These are phyloP conservation scores for Tachycineta bicolor DNA, from an alignment of 2,113 vertebrate genomes.

Conservation along the genomic window DNA sequence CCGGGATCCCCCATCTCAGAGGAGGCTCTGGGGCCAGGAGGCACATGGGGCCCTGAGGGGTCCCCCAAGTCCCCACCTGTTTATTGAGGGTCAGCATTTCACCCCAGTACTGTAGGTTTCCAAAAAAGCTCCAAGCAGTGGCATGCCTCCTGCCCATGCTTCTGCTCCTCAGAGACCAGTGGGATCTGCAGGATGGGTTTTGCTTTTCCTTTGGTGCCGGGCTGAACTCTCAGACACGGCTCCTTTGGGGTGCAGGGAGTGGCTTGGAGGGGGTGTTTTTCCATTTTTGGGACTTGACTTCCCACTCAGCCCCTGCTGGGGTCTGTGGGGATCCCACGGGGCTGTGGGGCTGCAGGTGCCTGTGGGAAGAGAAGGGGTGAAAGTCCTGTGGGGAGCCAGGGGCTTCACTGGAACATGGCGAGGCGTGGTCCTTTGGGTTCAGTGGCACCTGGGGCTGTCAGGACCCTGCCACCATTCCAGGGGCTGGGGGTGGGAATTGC, in stretches of 20 bases:
- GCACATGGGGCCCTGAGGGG: rapidly evolving
- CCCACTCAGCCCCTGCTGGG: background rate
- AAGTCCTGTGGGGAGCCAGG: rapidly evolving
- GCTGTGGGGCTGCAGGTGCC: background rate
- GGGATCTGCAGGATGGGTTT: background rate
- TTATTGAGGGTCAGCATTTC: background rate
- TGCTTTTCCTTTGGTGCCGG: background rate
- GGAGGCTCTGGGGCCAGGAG: background rate
- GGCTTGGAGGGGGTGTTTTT: rapidly evolving
- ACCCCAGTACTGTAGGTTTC: background rate
- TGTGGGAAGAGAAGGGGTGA: background rate
- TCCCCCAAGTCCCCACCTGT: background rate
- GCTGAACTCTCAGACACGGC: rapidly evolving
- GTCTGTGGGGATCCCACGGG: background rate
- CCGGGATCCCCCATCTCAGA: rapidly evolving
- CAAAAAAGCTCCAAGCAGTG: too few relatives aligned
- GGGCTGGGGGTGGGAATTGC: background rate
- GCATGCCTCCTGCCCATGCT: background rate
- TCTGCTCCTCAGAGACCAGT: background rate
- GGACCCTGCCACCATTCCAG: background rate
- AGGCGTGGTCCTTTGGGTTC: rapidly evolving
- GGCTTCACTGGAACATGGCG: background rate
- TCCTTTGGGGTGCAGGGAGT: background rate
- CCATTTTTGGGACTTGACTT: background rate
- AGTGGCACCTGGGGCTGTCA: rapidly evolving